A percentile compares a stretch with the other conserved stretches of the same genome.
These are phyloP conservation scores for Ectemnius lituratus DNA, from an alignment of 2,888 invertebrate species.

Conservation along the genomic window DNA sequence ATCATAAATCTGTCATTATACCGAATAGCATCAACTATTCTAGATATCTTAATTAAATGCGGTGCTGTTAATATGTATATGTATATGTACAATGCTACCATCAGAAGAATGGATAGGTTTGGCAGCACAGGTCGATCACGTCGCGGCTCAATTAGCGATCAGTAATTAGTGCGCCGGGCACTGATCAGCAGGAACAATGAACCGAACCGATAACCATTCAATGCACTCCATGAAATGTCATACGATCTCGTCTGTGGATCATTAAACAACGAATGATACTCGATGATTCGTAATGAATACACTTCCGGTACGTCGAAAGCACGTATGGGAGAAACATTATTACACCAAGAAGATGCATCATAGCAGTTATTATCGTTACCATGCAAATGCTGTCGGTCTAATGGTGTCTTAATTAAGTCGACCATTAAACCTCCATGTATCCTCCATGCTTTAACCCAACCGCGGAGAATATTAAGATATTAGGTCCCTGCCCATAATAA, in stretches of 20 bases:
- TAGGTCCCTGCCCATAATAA: constrained; percentile 61
- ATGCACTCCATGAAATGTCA: too few species aligned
- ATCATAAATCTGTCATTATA: too few species aligned
- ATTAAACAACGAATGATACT: constrained; percentile 44
- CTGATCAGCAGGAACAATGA: constrained; percentile 70
- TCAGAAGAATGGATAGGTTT: neutral
- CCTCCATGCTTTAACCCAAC: constrained; percentile 41
- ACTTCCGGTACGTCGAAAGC: constrained; percentile 40
- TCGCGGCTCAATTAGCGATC: constrained; percentile 67
- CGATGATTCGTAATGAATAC: constrained; percentile 20
- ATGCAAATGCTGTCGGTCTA: constrained; percentile 72
- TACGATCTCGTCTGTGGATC: neutral
- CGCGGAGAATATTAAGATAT: constrained; percentile 62
- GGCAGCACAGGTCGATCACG: constrained; percentile 25
- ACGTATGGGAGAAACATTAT: constrained; percentile 49
- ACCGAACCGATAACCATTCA: constrained; percentile 48
- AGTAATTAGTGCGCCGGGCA: constrained; percentile 72
- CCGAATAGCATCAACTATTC: too few species aligned
- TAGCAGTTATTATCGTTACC: constrained; percentile 73
- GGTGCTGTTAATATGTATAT: too few species aligned
- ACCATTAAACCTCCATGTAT: constrained; percentile 71
- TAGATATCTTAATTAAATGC: too few species aligned
- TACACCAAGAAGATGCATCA: constrained; percentile 66
- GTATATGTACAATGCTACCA: too few species aligned
- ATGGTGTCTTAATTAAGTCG: constrained; percentile 73